Evolutionary conservation across 2,797 vertebrate species (phyloP), one percentile per base, ranked within the genome.

Genomic region (Fistularia commersonii): DNA sequence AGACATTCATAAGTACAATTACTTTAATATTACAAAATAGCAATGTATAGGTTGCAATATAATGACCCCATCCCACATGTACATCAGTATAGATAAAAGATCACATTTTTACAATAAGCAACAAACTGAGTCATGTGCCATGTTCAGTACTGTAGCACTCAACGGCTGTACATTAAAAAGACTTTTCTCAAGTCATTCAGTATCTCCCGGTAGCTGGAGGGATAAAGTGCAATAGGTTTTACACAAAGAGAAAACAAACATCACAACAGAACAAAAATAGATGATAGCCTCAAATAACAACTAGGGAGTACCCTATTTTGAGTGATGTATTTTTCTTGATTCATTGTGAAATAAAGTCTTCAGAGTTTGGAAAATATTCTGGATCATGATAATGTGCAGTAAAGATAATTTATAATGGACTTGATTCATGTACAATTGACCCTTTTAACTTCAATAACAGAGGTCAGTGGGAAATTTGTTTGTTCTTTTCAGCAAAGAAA

Each of bases 1-100:
- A n/a, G 71, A 71, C 77, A 79, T 79, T 90, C 78, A 74, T 90
- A 93, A 91, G 87, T 93, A 93, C 85, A 92, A 49, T 8, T 61
- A 85, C 60, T 84, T 77, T 90, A 89, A 90, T 84, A 81, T 89
- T 88, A 91, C 86, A 94, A 93, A 94, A 93, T 90, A 93, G 81
- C 84, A 84, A 72, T 76, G 84, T 87, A 87, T 76, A 67, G 74
- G 78, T 66, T 86, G 89, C 75, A 84, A 80, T 69, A 80, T 84
- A 72, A 64, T 59, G 72, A 82, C 47, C 77, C 62, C 66, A 67
- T 57, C 38, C 44, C 58, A 61, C 61, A 44, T 39, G 58, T 59
- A 74, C 52, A 57, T 44, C 66, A 77, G 80, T 82, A 74, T 62
- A 81, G 70, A 74, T 53, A 64, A 53, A 72, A 77, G 68, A 72